These are phyloP conservation scores for Butorides virescens DNA, from an alignment of 2,113 vertebrate species.

Conservation along the genomic window DNA sequence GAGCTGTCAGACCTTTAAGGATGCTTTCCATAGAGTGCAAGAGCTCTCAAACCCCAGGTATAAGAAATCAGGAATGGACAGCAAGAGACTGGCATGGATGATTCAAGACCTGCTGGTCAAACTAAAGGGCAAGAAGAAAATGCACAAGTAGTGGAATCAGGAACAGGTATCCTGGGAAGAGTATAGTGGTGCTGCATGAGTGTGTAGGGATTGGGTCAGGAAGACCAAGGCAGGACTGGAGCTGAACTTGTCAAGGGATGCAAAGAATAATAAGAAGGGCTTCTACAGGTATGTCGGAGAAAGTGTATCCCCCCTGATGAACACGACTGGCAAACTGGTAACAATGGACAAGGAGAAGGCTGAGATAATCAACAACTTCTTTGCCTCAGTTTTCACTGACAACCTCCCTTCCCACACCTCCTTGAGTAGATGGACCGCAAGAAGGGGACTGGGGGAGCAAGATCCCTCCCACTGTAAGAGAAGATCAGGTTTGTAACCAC, in stretches of 20 bases:
- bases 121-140: not conserved
- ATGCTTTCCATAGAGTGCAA: not conserved
- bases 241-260: not conserved
- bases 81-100: not conserved
- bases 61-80: not conserved
- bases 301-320: not conserved
- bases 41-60: not conserved
- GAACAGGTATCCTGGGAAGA: not conserved
- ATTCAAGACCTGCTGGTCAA: not conserved
- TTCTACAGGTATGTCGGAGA: not conserved
- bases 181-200: accelerated
- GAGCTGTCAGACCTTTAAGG: too few relatives aligned
- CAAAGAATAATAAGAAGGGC: not conserved
- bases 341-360: not conserved
- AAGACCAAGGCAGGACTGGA: not conserved
- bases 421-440: not conserved
- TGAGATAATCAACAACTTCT: not conserved
- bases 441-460: not conserved
- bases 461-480: not conserved
- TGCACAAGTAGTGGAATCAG: not conserved
- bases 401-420: not conserved
- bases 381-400: not conserved
- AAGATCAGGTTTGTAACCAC: not conserved
- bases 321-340: not conserved
- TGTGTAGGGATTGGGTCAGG: not conserved